Conservation (phyloP, 2,797 vertebrate species). For the Threskiornis aethiopicus region DNA sequence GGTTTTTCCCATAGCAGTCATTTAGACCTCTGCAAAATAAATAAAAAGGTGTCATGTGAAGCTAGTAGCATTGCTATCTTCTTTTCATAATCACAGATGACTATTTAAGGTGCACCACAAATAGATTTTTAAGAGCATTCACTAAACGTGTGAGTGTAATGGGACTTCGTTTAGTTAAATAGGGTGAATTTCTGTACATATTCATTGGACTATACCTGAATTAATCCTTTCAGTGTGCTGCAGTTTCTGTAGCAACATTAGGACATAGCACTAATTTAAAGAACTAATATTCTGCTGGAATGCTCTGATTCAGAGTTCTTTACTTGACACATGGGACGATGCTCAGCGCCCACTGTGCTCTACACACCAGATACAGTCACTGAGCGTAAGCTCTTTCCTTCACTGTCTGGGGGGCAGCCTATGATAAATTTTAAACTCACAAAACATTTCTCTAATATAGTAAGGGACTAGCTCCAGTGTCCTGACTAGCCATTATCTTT, state of each 20-base stretch:
- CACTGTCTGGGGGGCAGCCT: background rate
- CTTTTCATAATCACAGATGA: background rate
- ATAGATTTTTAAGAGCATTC: background rate
- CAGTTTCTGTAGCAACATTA: background rate
- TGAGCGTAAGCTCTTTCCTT: background rate
- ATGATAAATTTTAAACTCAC: slow-evolving; percentile 24
- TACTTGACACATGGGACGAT: background rate
- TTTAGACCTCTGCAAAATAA: background rate
- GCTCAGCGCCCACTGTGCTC: background rate
- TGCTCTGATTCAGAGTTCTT: background rate
- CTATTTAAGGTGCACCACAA: background rate
- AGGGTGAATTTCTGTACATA: background rate
- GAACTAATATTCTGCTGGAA: background rate
- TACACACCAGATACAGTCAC: background rate
- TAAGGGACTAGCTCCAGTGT: slow-evolving; percentile 11
- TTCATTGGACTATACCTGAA: background rate
- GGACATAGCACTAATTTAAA: background rate
- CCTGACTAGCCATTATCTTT: slow-evolving; percentile 46
- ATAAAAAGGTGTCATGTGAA: accelerated
- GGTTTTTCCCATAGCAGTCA: background rate
- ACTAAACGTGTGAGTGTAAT: background rate
- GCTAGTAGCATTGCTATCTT: background rate
- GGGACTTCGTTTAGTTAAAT: background rate
- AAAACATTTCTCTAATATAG: slow-evolving; percentile 34
- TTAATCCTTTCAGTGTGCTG: background rate